A percentile compares a stretch with the other conserved stretches of the same genome.
These are phyloP conservation scores for Dryobates pubescens DNA, from an alignment of 2,797 vertebrate species.

Conservation along the genomic window DNA sequence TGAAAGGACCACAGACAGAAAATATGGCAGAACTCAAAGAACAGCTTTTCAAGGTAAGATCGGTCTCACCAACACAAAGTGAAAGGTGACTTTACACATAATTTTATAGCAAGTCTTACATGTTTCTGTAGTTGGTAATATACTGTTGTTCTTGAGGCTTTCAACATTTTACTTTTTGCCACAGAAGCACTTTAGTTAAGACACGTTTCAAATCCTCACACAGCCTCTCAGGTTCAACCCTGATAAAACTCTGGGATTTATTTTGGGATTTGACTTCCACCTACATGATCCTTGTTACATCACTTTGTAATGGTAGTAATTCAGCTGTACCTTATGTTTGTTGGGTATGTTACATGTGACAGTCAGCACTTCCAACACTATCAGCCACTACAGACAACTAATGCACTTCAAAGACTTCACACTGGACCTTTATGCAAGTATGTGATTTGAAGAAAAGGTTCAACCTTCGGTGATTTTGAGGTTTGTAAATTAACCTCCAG, in stretches of 20 bases:
- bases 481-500: neutral
- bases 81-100: neutral
- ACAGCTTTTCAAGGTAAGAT: neutral
- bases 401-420: neutral
- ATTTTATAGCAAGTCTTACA: neutral
- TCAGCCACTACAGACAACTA: neutral
- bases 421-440: neutral
- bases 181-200: slow-evolving; percentile 36
- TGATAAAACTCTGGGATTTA: slow-evolving; percentile 44
- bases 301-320: neutral
- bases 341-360: neutral
- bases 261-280: slow-evolving; percentile 51
- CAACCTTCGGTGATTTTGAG: neutral
- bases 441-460: neutral
- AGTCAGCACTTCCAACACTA: neutral
- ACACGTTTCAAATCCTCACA: slow-evolving; percentile 38
- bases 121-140: neutral
- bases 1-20: neutral
- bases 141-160: neutral
- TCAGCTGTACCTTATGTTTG: neutral
- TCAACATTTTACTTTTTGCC: neutral
- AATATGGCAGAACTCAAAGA: neutral
- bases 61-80: neutral
- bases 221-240: slow-evolving; percentile 42
- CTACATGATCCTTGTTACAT: slow-evolving; percentile 63